Conservation (phyloP, 2,797 vertebrate species). For the Labeo calbasu region DNA sequence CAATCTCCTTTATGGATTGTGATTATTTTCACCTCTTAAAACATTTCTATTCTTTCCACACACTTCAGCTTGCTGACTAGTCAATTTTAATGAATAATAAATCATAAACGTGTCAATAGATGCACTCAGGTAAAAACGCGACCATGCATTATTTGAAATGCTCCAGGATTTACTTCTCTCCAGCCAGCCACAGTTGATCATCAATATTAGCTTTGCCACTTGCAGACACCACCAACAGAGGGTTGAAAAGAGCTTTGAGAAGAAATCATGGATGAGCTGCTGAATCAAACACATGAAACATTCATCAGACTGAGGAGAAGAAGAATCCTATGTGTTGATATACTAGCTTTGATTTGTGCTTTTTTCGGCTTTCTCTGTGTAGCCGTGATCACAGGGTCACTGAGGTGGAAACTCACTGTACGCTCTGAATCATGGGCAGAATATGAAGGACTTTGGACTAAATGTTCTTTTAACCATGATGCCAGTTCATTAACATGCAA, state of each 20-base stretch:
- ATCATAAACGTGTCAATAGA: conserved; percentile 22
- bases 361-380: neutral
- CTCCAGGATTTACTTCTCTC: neutral
- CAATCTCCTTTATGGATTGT: neutral
- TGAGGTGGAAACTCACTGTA: neutral
- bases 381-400: neutral
- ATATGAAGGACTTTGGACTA: conserved; percentile 8
- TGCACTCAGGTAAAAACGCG: neutral
- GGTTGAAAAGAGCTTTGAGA: neutral
- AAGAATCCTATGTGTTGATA: neutral
- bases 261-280: conserved; percentile 4
- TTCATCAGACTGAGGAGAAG: neutral
- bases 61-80: conserved; percentile 20
- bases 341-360: conserved; percentile 9
- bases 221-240: neutral
- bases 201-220: conserved; percentile 12
- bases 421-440: neutral
- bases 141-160: conserved; percentile 4
- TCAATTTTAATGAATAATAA: conserved; percentile 25
- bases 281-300: conserved; percentile 13
- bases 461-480: conserved; percentile 1
- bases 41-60: neutral
- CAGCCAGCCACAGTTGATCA: neutral
- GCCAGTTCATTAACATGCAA: conserved; percentile 24
- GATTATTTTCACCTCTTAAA: neutral